Conservation (phyloP, 2,888 invertebrate species). For the Apomyelois bistriatella region DNA sequence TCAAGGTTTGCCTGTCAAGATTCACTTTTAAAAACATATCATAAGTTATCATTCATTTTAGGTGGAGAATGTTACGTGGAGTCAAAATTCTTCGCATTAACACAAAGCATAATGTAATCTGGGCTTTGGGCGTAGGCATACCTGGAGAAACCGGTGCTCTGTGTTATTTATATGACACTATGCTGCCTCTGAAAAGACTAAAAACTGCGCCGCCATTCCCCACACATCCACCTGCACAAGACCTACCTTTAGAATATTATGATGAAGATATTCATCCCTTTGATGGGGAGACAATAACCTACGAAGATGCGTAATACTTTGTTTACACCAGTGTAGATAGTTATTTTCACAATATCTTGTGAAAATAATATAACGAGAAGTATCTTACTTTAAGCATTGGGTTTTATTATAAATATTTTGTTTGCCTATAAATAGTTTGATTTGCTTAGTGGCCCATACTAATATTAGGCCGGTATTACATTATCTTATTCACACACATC, state of each 20-base stretch:
- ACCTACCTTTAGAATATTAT: conserved; percentile 86
- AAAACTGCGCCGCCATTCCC: conserved; percentile 87
- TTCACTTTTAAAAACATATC: no score
- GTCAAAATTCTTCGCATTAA: conserved; percentile 94
- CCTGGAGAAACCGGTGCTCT: conserved; percentile 91
- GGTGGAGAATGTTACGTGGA: conserved; percentile 81
- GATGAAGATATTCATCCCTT: conserved; percentile 88
- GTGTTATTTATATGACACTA: conserved; percentile 90
- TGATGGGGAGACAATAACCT: conserved; percentile 84
- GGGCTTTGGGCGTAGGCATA: conserved; percentile 89
- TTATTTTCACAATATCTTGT: no score
- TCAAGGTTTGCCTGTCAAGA: no score
- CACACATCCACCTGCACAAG: conserved; percentile 84
- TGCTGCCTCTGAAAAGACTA: conserved; percentile 81
- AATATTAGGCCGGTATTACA: no score
- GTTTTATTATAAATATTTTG: no score
- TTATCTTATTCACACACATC: no score
- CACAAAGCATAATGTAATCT: conserved; percentile 95
- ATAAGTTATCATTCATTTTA: conserved; percentile 30
- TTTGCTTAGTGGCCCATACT: no score
- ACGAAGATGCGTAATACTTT: conserved; percentile 55
- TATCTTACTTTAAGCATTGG: no score
- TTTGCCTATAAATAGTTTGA: no score
- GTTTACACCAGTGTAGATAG: neutral
- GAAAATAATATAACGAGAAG: no score